These are phyloP conservation scores for Atta colombica DNA, from an alignment of 1,140 invertebrate genomes.

Conservation along the genomic window DNA sequence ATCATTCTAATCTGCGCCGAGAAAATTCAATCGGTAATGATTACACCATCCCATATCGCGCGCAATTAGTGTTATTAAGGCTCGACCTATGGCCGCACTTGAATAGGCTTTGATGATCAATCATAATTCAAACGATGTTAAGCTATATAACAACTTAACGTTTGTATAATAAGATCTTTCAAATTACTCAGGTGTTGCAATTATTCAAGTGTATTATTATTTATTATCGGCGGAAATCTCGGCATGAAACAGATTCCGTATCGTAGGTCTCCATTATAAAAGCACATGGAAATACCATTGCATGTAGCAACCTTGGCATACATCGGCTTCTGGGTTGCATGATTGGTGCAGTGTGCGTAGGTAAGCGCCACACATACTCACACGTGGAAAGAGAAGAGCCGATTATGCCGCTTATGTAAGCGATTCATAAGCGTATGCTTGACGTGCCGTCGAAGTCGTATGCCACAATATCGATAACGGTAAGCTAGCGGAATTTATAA, in stretches of 20 bases:
- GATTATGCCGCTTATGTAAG: slow-evolving; percentile 73
- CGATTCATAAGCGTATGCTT: slow-evolving; percentile 62
- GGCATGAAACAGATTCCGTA: background rate
- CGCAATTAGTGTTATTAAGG: slow-evolving; percentile 11
- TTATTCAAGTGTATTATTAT: background rate
- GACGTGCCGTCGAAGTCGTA: slow-evolving; percentile 26
- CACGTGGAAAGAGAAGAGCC: slow-evolving; percentile 31
- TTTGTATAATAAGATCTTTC: background rate
- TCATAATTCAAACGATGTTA: slow-evolving; percentile 18
- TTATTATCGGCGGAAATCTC: background rate
- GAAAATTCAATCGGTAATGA: background rate
- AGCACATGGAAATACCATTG: slow-evolving; percentile 54
- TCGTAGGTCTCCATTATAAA: slow-evolving; percentile 13
- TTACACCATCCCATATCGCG: slow-evolving; percentile 20
- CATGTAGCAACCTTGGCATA: slow-evolving; percentile 71
- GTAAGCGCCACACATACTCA: slow-evolving; percentile 63
- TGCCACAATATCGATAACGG: slow-evolving; percentile 48
- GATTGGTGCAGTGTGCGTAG: slow-evolving; percentile 54
- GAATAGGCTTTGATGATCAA: background rate
- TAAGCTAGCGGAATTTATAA: slow-evolving; percentile 3
- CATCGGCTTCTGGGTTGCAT: slow-evolving; percentile 63
- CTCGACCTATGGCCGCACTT: background rate
- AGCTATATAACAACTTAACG: background rate
- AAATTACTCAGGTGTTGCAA: background rate
- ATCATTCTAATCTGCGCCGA: slow-evolving; percentile 20